phyloP scores from a whole-genome alignment of 2,113 vertebrate species.

The Oreochromis niloticus region DNA sequence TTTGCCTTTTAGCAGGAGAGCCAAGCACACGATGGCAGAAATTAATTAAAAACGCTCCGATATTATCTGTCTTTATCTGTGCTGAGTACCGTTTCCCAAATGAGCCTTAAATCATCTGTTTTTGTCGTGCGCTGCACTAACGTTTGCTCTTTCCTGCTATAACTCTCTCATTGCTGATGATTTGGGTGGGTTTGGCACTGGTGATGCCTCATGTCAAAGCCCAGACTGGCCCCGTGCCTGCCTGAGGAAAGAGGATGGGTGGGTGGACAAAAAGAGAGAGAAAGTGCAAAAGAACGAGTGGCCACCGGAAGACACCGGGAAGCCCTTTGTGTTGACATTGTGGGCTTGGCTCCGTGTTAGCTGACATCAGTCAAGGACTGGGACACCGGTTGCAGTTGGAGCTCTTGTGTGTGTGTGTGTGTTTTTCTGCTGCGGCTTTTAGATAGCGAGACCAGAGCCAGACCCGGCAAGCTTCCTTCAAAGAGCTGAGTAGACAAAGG shows the following conservation, averaged over 20 bases:
- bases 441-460: conserved; percentile 8
- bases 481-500: conserved; percentile 23
- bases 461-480: conserved; percentile 14
- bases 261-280: conserved; percentile 46
- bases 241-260: conserved; percentile 63
- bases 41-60: neutral
- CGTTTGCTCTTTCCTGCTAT: conserved; percentile 53
- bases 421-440: conserved; percentile 16
- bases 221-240: neutral
- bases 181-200: conserved; percentile 4
- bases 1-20: neutral
- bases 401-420: neutral
- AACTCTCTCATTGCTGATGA: conserved; percentile 44
- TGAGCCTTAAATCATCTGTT: conserved; percentile 1
- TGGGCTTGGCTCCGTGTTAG: conserved; percentile 35
- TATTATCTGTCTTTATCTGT: conserved; percentile 10
- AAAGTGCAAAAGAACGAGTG: conserved; percentile 23
- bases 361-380: conserved; percentile 6
- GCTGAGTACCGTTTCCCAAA: conserved; percentile 31
- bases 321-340: conserved; percentile 44
- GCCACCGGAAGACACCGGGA: conserved; percentile 31
- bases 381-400: neutral
- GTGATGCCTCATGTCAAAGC: conserved; percentile 14
- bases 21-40: neutral
- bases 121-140: conserved; percentile 33